Percentiles rank a stretch among this genome's conserved stretches.
Evolutionary conservation across 2,797 vertebrate species (phyloP).

Genomic region (Remorina albescens): DNA sequence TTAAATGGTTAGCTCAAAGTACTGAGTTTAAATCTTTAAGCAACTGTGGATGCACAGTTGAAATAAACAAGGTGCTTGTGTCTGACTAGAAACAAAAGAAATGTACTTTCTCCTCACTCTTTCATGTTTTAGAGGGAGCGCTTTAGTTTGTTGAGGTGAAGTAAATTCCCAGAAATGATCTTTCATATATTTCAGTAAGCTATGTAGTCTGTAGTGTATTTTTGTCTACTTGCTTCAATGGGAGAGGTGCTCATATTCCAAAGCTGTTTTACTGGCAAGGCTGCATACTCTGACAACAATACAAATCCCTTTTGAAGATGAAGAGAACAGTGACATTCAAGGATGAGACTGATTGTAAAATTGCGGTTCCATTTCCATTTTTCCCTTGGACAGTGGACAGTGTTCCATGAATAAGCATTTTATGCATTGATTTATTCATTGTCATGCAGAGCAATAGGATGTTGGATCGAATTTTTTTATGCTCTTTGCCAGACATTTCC

Average conservation of each 20-base stretch:
- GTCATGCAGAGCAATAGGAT: constrained; percentile 73
- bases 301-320: constrained; percentile 22
- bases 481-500: constrained; percentile 72
- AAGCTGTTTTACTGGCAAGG: constrained; percentile 14
- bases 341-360: constrained; percentile 60
- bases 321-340: constrained; percentile 58
- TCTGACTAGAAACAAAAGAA: too few species aligned
- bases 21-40: neutral
- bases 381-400: constrained; percentile 49
- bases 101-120: too few species aligned
- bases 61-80: too few species aligned
- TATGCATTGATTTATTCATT: constrained; percentile 81
- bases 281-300: constrained; percentile 52
- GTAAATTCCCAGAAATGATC: constrained; percentile 21
- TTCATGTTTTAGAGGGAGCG: constrained; percentile 7
- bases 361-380: constrained; percentile 62
- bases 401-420: constrained; percentile 74
- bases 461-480: constrained; percentile 61
- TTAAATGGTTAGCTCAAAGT: neutral
- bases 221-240: neutral
- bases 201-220: neutral
- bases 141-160: constrained; percentile 11
- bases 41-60: neutral
- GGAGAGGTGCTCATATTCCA: constrained; percentile 31
- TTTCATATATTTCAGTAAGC: neutral